Base-by-base conservation (phyloP, 2,113 vertebrate genomes). In the Varanus komodoensis region DNA sequence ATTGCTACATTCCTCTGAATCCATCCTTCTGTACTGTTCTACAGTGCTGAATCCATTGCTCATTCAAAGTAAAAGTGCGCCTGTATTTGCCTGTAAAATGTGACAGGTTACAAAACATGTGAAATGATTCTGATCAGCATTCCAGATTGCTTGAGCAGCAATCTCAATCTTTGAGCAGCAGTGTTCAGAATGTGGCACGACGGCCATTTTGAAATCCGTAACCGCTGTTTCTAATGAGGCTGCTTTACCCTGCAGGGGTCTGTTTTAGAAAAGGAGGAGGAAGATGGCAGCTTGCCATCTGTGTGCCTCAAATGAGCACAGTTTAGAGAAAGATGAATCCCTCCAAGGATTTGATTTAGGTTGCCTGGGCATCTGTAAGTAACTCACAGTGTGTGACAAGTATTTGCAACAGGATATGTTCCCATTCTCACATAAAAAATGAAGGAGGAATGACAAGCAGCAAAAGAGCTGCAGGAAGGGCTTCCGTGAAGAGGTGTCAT, bases 321-420 rank as follows among this genome's bases (percentile, higher is more conserved):
- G 89, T 88, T 90, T 94, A 93, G 17, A 27, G 88, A 92, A 88
- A 82, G 50, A 94, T 89, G 68, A 2, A 3, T 91, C 88, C 77
- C 95, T 95, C 93, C 93, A 91, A 96, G 69, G 25, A 83, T 92
- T 92, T 92, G 82, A 82, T 23, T 84, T 88, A 93, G 79, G 71
- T 67, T 86, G 81, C 74, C 44, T 84, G 88, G 67, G 88, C 82
- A 52, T n/a, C 52, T 91, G 57, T 82, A 88, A 85, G 77, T 92
- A 75, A 85, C 50, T 83, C 71, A 27, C 87, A 73, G 67, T 81
- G 48, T 85, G 74, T 92, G 95, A 95, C 94, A 93, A 93, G 89
- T 48, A 57, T 68, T 5, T 90, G 83, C 14, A 91, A 89, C 94
- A 95, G 94, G 95, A 94, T 96, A 93, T 91, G 91, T 85, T 93